Base-by-base conservation (phyloP, 2,888 invertebrate species). In the Pollenia labialis region DNA sequence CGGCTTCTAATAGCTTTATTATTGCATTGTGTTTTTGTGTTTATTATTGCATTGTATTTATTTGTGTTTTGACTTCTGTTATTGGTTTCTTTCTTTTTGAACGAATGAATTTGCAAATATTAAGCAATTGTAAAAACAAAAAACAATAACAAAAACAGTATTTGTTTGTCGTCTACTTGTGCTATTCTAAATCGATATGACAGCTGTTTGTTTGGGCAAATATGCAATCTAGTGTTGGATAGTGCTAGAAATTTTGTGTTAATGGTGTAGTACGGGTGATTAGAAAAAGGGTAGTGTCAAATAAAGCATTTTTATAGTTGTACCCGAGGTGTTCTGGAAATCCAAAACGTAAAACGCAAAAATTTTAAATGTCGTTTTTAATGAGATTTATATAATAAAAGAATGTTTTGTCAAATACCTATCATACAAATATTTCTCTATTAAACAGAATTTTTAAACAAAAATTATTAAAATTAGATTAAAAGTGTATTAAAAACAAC, bases 181-280 rank as follows among this genome's bases (percentile, higher is more conserved):
- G 11, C 58, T 66, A 62, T 48, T 58, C 44, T 16, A n/a, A 71
- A 85, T 71, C 68, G 58, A 81, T 76, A 76, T 54, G 48, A 62
- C 85, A 86, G 86, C 82, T 83, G 85, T 75, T 81, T 50, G 32
- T 68, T 42, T 74, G 42, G 40, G 66, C 10, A 83, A 64, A 56
- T 77, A 42, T 48, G 8, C 0, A 23, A 54, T 3, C 11, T 8
- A 75, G 82, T 86, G 86, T 83, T 86, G 79, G 58, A 71, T 83
- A 83, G 32, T 52, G 82, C 62, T 77, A 58, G 32, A 11, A 77
- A 69, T 50, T 32, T 44, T 0, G 0, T 48, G 23, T 54, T 18
- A n/a, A 23, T n/a, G 4, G 44, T 48, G 62, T 64, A 75, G 48
- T 62, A 11, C 14, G 4, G 40, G 1, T 32, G 8, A 66, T 54